Evolutionary conservation across 2,888 invertebrate genomes (phyloP).

Genomic region (Macaria notata): DNA sequence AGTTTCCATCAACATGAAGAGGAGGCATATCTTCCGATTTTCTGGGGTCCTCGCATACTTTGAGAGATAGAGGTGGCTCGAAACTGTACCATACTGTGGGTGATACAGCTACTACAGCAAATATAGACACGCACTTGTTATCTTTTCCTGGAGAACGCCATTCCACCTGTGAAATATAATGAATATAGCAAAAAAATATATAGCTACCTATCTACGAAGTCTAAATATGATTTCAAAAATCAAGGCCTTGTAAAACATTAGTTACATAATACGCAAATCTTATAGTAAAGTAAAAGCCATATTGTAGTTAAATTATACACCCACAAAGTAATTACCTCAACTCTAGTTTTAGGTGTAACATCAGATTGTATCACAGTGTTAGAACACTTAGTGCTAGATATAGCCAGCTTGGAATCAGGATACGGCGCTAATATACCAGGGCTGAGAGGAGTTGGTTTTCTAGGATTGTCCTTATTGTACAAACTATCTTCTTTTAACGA

Average conservation of each 20-base stretch:
- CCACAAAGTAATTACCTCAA: constrained; percentile 48
- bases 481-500: constrained; percentile 56
- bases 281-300: no score
- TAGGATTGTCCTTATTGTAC: constrained; percentile 54
- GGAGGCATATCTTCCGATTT: constrained; percentile 71
- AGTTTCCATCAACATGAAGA: constrained; percentile 54
- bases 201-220: no score
- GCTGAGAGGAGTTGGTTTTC: constrained; percentile 51
- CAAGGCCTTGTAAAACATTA: no score
- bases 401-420: constrained; percentile 41
- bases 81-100: constrained; percentile 69
- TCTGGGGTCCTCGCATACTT: constrained; percentile 65
- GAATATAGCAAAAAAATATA: no score
- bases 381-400: constrained; percentile 47
- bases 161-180: constrained; percentile 39
- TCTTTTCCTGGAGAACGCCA: constrained; percentile 68
- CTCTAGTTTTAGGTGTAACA: constrained; percentile 60
- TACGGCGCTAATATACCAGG: constrained; percentile 53
- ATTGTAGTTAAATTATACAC: no score
- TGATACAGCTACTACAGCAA: constrained; percentile 64
- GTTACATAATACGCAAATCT: no score
- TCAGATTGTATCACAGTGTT: constrained; percentile 66
- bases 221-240: no score
- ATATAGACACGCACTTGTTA: constrained; percentile 68
- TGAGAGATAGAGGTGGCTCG: constrained; percentile 61